Evolutionary conservation across 2,113 vertebrate species (phyloP), one percentile per base, ranked within the genome.

Genomic region (Campylomormyrus tamandua): DNA sequence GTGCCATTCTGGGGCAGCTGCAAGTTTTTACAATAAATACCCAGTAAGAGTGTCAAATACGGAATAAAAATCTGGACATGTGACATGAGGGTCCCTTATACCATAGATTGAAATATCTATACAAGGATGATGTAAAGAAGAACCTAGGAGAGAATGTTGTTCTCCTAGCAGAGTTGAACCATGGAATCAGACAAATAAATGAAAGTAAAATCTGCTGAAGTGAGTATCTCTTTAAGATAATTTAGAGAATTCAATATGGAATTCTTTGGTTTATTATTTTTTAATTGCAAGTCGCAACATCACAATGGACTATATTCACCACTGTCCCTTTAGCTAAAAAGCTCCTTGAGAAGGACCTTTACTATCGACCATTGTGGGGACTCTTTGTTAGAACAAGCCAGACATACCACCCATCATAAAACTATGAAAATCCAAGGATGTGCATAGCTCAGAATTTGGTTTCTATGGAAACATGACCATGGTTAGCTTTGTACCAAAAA

Each of bases 1-100:
- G 88, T 92, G 89, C 77, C 90, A 90, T 90, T 92, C 90, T 13
- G 83, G 39, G 90, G 88, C 1, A 89, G 66, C 83, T 87, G 83
- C 53, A 87, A 58, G 88, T 89, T 92, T 53, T 19, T 85, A 10
- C 90, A 91, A 66, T 89, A 91, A 77, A 85, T 90, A 86, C 90
- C 90, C 11, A 89, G 88, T 45, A 66, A 86, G 58, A 89, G 87
- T 46, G 52, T 46, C 9, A 91, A 91, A 31, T 91, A 83, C 52
- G 89, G 89, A 52, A 48, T 85, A 56, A 90, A 86, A 46, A 89
- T 88, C 35, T 90, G 90, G 88, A 52, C 66, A 5, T 89, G 87
- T 2, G n/a, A 74, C 53, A 31, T 45, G 1, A 10, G 27, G 5
- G 45, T 66, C 35, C 45, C 53, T n/a, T 87, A 90, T 87, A 42